A percentile compares a stretch with the other conserved stretches of the same genome.
Evolutionary conservation across 2,797 vertebrate genomes (phyloP).

Genomic region (Zenarchopterus dispar): DNA sequence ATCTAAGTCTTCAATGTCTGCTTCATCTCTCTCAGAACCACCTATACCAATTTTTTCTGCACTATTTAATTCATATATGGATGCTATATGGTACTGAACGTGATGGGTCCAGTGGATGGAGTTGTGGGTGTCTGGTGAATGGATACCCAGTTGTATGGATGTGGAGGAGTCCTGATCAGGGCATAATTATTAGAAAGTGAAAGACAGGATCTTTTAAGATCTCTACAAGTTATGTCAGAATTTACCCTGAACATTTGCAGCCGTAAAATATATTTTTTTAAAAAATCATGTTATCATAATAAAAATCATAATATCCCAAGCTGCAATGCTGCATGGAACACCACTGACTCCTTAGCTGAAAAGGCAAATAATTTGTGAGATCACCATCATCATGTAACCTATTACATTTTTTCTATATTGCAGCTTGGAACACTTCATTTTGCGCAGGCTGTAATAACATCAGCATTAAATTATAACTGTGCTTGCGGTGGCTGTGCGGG

Average conservation of each 20-base stretch:
- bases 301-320: neutral
- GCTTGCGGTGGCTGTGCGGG: neutral
- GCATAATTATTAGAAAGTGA: neutral
- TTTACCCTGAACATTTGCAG: neutral
- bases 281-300: neutral
- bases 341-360: neutral
- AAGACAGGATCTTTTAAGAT: neutral
- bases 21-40: constrained; percentile 50
- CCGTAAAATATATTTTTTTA: neutral
- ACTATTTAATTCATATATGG: neutral
- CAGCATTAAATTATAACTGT: neutral
- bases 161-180: neutral
- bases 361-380: neutral
- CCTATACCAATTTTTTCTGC: neutral
- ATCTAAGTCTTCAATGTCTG: constrained; percentile 78
- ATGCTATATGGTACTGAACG: neutral
- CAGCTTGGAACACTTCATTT: neutral
- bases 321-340: neutral
- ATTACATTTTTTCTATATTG: neutral
- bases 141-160: neutral
- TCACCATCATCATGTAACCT: neutral
- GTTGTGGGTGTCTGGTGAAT: neutral
- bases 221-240: neutral
- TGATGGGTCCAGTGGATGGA: neutral
- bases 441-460: neutral